Percentiles rank a stretch among this genome's conserved stretches.
Conservation (phyloP, 2,888 invertebrate genomes). For the Pollenia labialis region DNA sequence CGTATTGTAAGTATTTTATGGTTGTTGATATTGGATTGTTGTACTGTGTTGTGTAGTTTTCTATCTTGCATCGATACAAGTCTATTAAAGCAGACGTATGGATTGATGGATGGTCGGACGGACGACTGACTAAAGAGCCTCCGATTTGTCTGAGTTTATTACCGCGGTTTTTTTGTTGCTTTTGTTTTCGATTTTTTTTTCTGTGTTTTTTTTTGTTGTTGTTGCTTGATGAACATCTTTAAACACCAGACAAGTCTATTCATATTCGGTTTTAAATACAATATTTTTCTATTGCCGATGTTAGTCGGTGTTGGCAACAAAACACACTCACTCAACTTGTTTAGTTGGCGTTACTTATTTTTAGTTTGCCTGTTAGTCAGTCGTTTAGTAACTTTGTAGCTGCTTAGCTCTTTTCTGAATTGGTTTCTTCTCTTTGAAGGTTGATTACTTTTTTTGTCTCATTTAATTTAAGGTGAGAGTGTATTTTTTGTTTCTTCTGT, state of each 20-base stretch:
- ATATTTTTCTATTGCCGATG: constrained; percentile 37
- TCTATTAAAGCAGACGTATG: constrained; percentile 9
- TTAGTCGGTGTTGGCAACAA: constrained; percentile 27
- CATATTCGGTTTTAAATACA: constrained; percentile 21
- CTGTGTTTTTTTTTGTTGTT: no score
- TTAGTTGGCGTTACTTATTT: constrained; percentile 49
- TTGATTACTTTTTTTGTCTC: constrained; percentile 42
- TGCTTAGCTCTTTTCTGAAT: constrained; percentile 51
- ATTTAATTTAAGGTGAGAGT: constrained; percentile 55
- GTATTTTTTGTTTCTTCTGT: constrained; percentile 11
- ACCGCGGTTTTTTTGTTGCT: background rate
- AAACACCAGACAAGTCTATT: constrained; percentile 64
- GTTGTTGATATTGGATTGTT: constrained; percentile 12
- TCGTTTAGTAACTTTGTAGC: constrained; percentile 33
- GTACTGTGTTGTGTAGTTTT: constrained; percentile 7
- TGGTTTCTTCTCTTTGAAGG: constrained; percentile 65
- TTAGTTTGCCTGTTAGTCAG: constrained; percentile 29
- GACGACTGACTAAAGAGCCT: constrained; percentile 57
- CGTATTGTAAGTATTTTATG: background rate
- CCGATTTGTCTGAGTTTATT: constrained; percentile 66
- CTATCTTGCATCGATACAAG: constrained; percentile 2
- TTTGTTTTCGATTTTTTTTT: constrained; percentile 1
- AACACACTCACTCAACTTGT: constrained; percentile 32
- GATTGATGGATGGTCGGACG: constrained; percentile 33
- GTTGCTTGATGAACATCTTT: constrained; percentile 48